These are phyloP conservation scores for Platycheirus albimanus DNA, from an alignment of 2,888 invertebrate species.

Conservation along the genomic window DNA sequence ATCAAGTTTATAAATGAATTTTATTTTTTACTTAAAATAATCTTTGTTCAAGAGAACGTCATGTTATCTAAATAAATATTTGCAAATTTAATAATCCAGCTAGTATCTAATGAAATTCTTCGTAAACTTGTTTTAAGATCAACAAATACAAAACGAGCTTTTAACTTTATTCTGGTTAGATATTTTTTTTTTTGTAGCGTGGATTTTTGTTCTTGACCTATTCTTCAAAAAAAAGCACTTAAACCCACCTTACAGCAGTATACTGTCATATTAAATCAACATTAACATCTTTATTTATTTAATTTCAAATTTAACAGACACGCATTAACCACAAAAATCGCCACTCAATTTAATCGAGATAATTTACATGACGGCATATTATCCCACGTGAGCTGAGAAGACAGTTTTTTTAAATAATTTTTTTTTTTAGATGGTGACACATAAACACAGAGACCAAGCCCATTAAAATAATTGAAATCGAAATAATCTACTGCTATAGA, in stretches of 20 bases:
- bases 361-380: slow-evolving; percentile 67
- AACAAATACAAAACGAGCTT: too few species aligned
- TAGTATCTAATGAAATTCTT: too few species aligned
- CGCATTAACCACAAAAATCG: slow-evolving; percentile 65
- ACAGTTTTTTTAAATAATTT: not conserved
- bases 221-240: not conserved
- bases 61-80: too few species aligned
- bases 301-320: slow-evolving; percentile 52
- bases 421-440: slow-evolving; percentile 16
- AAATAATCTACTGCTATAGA: not conserved
- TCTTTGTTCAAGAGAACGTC: too few species aligned
- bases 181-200: not conserved
- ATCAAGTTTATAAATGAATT: too few species aligned
- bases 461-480: slow-evolving; percentile 4
- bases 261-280: slow-evolving; percentile 44
- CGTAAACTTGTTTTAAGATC: too few species aligned
- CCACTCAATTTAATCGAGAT: slow-evolving; percentile 53
- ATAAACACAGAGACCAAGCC: slow-evolving; percentile 12
- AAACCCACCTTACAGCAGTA: slow-evolving; percentile 1
- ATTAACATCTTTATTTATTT: slow-evolving; percentile 51
- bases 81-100: too few species aligned
- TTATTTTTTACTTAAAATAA: too few species aligned
- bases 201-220: slow-evolving; percentile 20
- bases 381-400: slow-evolving; percentile 49
- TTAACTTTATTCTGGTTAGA: too few species aligned